Percentiles rank a stretch among this genome's conserved stretches.
phyloP scores from a whole-genome alignment of 2,888 invertebrate genomes.

The Drosophila prostipennis region DNA sequence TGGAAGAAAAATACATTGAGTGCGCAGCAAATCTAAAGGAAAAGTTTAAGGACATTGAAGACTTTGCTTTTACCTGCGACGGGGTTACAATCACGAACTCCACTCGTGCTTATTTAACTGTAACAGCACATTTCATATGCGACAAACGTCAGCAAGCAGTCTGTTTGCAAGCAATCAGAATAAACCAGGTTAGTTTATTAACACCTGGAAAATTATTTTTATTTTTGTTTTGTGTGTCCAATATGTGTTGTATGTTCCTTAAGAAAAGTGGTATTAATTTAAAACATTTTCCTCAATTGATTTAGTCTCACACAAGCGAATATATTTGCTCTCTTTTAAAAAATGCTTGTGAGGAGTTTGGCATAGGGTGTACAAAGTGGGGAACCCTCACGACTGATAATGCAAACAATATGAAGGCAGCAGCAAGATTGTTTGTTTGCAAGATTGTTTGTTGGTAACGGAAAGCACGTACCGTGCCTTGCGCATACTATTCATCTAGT shows the following conservation, averaged over 20 bases:
- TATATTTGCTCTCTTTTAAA: not conserved
- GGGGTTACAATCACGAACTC: too few relatives aligned
- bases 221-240: not conserved
- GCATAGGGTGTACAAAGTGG: not conserved
- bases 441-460: conserved; percentile 1
- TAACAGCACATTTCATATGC: too few relatives aligned
- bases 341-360: conserved; percentile 1
- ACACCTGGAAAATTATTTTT: not conserved
- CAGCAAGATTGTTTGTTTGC: not conserved
- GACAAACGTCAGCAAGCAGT: too few relatives aligned
- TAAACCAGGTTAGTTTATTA: not conserved
- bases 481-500: not conserved
- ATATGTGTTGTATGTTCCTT: not conserved
- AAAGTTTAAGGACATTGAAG: too few relatives aligned
- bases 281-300: not conserved
- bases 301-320: not conserved
- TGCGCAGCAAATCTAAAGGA: too few relatives aligned
- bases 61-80: too few relatives aligned
- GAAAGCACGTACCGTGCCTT: not conserved
- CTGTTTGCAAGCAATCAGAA: not conserved
- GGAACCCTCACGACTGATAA: not conserved
- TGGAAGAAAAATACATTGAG: too few relatives aligned
- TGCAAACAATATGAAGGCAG: not conserved
- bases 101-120: too few relatives aligned
- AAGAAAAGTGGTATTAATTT: too few relatives aligned